Evolutionary conservation across 1,140 invertebrate species (phyloP), one percentile per base, ranked within the genome.

Genomic region (Rhagoletis zephyria): DNA sequence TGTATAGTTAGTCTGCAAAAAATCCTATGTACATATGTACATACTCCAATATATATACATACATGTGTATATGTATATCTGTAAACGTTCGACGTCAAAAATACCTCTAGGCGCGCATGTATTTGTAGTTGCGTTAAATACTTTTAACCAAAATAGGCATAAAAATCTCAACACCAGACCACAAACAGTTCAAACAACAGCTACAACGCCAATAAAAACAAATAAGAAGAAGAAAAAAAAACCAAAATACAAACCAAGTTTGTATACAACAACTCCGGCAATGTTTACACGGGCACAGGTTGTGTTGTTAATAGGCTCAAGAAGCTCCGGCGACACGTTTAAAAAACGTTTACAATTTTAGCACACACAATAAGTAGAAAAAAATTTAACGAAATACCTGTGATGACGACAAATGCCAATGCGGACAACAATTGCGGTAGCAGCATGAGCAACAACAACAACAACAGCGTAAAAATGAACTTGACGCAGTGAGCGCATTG

Each of bases 281-380:
- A 14, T 81, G 74, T 56, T 81, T 56, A 56, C 74, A 81, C n/a
- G 16, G 74, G n/a, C 74, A 19, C 74, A 81, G 74, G 74, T 56
- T 81, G 74, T 56, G 74, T 56, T 81, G 74, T 56, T 81, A 81
- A 81, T 81, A 81, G 74, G 74, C 74, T 56, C 56, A 81, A 56
- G 74, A 81, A 81, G 74, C 74, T 81, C 51, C 74, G 51, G 74
- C 74, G 74, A 81, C 74, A 81, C 74, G 74, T 81, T 81, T 77
- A 14, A n/a, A 56, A 56, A 56, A 2, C 16, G 48, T 56, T 56
- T 19, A 81, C 74, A 56, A 81, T 56, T 81, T 81, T 19, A 81
- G 48, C 45, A 56, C 74, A 81, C 74, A 48, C 16, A 12, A 45
- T 14, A 30, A 70, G 4, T 10, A 74, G 6, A 77, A 77, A 74